Evolutionary conservation across 1,140 invertebrate species (phyloP), one percentile per base, ranked within the genome.

Genomic region (Drosophila bipectinata): DNA sequence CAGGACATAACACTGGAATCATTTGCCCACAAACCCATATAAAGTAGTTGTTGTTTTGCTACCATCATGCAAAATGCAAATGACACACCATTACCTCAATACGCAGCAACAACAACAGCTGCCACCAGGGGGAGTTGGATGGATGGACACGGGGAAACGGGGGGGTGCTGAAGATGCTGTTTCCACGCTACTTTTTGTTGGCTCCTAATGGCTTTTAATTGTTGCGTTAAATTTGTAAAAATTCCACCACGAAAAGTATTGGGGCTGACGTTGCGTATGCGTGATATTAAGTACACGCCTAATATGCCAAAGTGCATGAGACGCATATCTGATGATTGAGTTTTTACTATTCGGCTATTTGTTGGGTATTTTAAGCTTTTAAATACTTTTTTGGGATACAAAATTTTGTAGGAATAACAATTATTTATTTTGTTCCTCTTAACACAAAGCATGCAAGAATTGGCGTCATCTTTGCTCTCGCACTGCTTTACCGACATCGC

Each of bases 161-260:
- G 47, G 24, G 4, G 44, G 41, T 10, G 64, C 39, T 52, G 58
- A 76, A 68, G 69, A 68, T 72, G 66, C 52, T 75, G 59, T 39
- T 80, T 45, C 67, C 54, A 66, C 56, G 72, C 56, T 57, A 39
- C 48, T 85, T 81, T 81, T 87, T 85, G 81, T 85, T 57, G 56
- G 61, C 83, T 44, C 56, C 79, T 87, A 85, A 85, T 85, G 83
- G 82, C 71, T 82, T 85, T 85, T 87, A 87, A 85, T 85, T 85
- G 82, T 87, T 82, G 60, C 68, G 72, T 87, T 62, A 87, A 81
- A 85, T 85, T 87, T 51, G 77, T 44, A 81, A 85, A 85, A 84
- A 66, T 62, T 39, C 15, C 61, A 41, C 67, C 47, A 30, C 14
- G 18, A 30, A 24, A 24, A 47, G 4, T 18, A 7, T 44, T 18